Percentiles rank a stretch among this genome's conserved stretches.
Evolutionary conservation across 1,140 invertebrate genomes (phyloP).

Genomic region (Heliothis subflexa): DNA sequence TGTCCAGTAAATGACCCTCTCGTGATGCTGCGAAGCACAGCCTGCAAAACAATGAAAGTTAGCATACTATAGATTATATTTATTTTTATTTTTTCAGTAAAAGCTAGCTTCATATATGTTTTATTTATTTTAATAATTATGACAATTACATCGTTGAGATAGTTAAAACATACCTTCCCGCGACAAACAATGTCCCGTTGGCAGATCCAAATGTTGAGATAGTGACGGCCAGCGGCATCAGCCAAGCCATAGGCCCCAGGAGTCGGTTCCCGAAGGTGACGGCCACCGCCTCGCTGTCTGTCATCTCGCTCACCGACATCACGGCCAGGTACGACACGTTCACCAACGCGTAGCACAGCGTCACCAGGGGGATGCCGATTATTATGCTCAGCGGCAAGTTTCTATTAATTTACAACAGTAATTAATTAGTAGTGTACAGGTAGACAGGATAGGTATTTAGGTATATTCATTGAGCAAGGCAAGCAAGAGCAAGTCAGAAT

Average conservation of each 20-base stretch:
- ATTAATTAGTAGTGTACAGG: not conserved
- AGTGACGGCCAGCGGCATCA: constrained; percentile 97
- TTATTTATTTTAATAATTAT: too few species aligned
- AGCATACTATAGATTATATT: not conserved
- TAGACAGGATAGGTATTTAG: too few species aligned
- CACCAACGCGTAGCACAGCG: constrained; percentile 97
- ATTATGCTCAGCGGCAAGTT: constrained; percentile 98
- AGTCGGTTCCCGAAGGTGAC: constrained; percentile 96
- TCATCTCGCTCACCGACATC: constrained; percentile 97
- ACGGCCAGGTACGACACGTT: constrained; percentile 99
- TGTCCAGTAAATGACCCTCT: constrained; percentile 96
- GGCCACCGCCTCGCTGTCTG: constrained; percentile 98
- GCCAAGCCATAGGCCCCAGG: constrained; percentile 94
- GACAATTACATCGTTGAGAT: not conserved
- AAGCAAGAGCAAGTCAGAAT: too few species aligned
- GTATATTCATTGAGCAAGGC: too few species aligned
- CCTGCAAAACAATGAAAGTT: constrained; percentile 76
- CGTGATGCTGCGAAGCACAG: constrained; percentile 97
- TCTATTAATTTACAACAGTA: constrained; percentile 81
- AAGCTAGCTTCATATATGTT: not conserved
- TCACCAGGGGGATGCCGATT: constrained; percentile 98
- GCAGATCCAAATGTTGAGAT: constrained; percentile 98
- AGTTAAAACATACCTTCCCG: constrained; percentile 88
- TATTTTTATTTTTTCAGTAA: too few species aligned
- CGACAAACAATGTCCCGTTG: constrained; percentile 97